Conservation (phyloP, 2,113 vertebrate species). For the Drymodes brunneopygia region DNA sequence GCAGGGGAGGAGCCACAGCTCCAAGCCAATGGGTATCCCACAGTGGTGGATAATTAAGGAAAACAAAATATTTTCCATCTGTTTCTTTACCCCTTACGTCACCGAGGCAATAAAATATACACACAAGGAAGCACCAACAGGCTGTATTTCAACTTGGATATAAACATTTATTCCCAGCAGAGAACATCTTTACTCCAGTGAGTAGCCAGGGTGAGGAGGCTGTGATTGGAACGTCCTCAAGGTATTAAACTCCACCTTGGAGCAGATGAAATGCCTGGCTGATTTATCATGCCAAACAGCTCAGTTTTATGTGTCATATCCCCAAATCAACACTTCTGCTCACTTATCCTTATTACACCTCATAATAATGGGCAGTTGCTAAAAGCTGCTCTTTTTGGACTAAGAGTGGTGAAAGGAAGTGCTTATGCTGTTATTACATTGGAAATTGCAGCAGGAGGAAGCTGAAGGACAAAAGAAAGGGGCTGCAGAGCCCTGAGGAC, state of each 20-base stretch:
- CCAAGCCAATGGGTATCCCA: neutral
- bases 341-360: neutral
- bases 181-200: neutral
- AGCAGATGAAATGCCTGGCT: neutral
- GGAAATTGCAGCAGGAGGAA: neutral
- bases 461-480: neutral
- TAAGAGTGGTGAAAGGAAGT: neutral
- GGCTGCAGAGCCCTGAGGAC: neutral
- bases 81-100: neutral
- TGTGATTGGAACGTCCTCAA: neutral
- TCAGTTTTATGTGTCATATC: neutral
- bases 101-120: slow-evolving; percentile 13
- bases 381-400: neutral
- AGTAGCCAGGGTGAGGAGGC: neutral
- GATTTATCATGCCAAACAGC: neutral
- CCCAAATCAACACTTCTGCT: neutral
- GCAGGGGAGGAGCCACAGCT: neutral
- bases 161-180: slow-evolving; percentile 6
- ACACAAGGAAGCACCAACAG: slow-evolving; percentile 8
- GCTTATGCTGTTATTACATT: neutral
- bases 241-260: neutral
- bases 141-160: neutral
- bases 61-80: slow-evolving; percentile 49
- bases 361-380: neutral
- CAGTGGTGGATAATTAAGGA: slow-evolving; percentile 18